Percentiles rank a stretch among this genome's conserved stretches.
Evolutionary conservation across 1,140 invertebrate genomes (phyloP).

Genomic region (Adoxophyes honmai): DNA sequence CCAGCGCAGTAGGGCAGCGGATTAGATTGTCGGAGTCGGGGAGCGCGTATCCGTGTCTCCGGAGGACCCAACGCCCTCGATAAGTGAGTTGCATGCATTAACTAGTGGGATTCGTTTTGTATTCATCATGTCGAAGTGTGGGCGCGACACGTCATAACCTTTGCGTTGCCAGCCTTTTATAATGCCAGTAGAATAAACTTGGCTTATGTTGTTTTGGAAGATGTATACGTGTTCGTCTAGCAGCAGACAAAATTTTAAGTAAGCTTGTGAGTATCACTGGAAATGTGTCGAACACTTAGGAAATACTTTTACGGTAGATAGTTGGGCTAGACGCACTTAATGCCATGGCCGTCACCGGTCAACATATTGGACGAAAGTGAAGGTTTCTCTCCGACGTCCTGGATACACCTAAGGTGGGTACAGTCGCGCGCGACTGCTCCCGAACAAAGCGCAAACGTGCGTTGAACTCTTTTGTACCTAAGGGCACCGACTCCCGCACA

Average conservation of each 20-base stretch:
- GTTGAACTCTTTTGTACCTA: slow-evolving; percentile 73
- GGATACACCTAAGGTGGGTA: slow-evolving; percentile 31
- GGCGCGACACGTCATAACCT: slow-evolving; percentile 65
- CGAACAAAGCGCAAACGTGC: slow-evolving; percentile 62
- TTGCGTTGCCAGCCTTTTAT: slow-evolving; percentile 44
- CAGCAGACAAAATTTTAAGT: too few species aligned
- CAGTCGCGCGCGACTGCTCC: slow-evolving; percentile 44
- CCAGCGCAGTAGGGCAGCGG: slow-evolving; percentile 48
- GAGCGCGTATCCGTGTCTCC: slow-evolving; percentile 44
- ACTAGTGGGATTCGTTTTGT: slow-evolving; percentile 46
- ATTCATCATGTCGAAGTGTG: slow-evolving; percentile 34
- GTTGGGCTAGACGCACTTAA: too few species aligned
- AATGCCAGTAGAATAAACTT: slow-evolving; percentile 15
- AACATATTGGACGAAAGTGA: too few species aligned
- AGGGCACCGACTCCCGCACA: slow-evolving; percentile 51
- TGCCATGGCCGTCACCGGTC: too few species aligned
- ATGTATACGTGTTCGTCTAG: too few species aligned
- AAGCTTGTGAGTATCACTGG: too few species aligned
- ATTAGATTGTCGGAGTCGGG: slow-evolving; percentile 53
- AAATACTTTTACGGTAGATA: too few species aligned
- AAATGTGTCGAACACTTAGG: too few species aligned
- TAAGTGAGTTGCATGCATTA: slow-evolving; percentile 64
- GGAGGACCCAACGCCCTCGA: slow-evolving; percentile 50
- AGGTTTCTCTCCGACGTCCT: slow-evolving; percentile 32
- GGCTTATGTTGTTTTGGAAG: too few species aligned